Conservation (phyloP, 1,140 invertebrate genomes). For the Drosophila nasuta region DNA sequence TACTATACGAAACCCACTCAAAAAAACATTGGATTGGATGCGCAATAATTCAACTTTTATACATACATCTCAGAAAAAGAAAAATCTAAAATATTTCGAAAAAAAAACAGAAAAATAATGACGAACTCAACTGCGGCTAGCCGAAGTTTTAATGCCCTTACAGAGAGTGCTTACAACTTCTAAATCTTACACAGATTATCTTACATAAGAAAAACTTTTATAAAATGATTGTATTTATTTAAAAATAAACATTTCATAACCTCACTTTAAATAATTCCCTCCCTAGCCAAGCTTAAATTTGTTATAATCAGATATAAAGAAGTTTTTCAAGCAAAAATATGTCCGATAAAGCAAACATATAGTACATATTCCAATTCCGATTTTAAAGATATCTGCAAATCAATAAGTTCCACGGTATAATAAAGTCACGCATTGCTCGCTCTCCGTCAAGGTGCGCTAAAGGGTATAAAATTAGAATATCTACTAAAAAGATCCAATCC, state of each 20-base stretch:
- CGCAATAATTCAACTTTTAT: slow-evolving; percentile 64
- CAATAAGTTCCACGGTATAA: background rate
- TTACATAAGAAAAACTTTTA: too few species aligned
- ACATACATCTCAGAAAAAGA: slow-evolving; percentile 26
- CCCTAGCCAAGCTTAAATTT: too few species aligned
- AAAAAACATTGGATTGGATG: slow-evolving; percentile 27
- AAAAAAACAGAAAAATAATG: background rate
- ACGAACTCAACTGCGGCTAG: slow-evolving; percentile 1
- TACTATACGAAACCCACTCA: slow-evolving; percentile 19
- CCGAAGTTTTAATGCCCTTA: background rate
- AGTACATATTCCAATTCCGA: too few species aligned
- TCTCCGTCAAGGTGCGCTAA: background rate
- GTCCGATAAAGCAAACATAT: too few species aligned
- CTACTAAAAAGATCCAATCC: slow-evolving; percentile 25
- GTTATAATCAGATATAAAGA: too few species aligned
- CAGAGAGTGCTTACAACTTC: background rate
- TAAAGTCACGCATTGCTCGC: background rate
- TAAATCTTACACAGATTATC: too few species aligned
- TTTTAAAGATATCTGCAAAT: background rate
- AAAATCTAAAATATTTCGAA: background rate
- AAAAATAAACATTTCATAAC: too few species aligned
- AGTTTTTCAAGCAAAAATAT: too few species aligned
- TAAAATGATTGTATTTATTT: too few species aligned
- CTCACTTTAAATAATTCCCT: too few species aligned
- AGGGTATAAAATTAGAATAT: slow-evolving; percentile 11